Percentiles rank a stretch among this genome's conserved stretches.
Conservation (phyloP, 2,888 invertebrate species). For the Ferdinandea cuprea region DNA sequence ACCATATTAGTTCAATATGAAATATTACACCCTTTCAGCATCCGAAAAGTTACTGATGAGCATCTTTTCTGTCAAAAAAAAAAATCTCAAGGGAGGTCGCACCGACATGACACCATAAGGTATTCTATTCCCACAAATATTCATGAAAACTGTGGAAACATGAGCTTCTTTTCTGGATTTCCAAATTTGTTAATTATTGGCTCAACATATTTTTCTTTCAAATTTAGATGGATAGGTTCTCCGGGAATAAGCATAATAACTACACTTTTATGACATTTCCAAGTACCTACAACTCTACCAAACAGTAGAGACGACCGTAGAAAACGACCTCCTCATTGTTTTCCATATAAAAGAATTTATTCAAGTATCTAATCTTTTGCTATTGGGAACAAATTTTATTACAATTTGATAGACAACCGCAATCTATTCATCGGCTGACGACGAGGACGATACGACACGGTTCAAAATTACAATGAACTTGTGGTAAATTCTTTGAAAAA, state of each 20-base stretch:
- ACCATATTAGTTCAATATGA: conserved; percentile 20
- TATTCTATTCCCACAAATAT: conserved; percentile 35
- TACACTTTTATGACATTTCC: conserved; percentile 66
- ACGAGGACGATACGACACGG: conserved; percentile 20
- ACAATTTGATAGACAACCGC: conserved; percentile 66
- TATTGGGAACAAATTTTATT: conserved; percentile 60
- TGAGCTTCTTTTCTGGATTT: conserved; percentile 42
- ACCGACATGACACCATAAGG: neutral
- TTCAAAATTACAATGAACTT: conserved; percentile 42
- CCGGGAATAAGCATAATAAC: conserved; percentile 33
- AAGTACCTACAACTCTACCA: no score
- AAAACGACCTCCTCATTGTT: conserved; percentile 59
- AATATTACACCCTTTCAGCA: conserved; percentile 48
- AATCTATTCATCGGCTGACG: conserved; percentile 48
- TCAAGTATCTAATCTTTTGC: neutral
- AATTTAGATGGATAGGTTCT: conserved; percentile 43
- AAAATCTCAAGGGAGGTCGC: conserved; percentile 54
- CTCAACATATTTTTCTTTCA: conserved; percentile 39
- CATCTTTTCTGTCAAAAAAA: conserved; percentile 16
- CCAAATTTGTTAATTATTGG: conserved; percentile 63
- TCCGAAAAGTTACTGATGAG: conserved; percentile 23
- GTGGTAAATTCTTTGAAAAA: conserved; percentile 42
- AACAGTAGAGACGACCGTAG: no score
- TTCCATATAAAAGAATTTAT: conserved; percentile 35
- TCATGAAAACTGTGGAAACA: conserved; percentile 33